A percentile compares a stretch with the other conserved stretches of the same genome.
phyloP scores from a whole-genome alignment of 2,888 invertebrate genomes.

The Biston stratarius region DNA sequence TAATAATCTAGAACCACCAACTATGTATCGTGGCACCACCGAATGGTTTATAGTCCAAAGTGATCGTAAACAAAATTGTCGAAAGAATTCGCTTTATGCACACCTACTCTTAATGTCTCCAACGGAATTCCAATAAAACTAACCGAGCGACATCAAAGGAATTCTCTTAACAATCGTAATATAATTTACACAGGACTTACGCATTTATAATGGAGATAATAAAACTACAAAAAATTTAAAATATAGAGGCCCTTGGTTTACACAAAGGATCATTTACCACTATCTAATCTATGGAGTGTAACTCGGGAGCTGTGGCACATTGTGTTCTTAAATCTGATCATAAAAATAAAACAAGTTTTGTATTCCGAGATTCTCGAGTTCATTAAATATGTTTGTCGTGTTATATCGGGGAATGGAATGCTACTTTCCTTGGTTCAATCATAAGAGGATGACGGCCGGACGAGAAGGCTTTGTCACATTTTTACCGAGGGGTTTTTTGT shows the following conservation, averaged over 20 bases:
- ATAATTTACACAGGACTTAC: slow-evolving; percentile 39
- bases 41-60: slow-evolving; percentile 25
- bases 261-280: slow-evolving; percentile 69
- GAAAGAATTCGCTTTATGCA: slow-evolving; percentile 31
- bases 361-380: slow-evolving; percentile 51
- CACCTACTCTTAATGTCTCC: slow-evolving; percentile 24
- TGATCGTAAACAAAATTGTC: slow-evolving; percentile 32
- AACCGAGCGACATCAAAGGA: slow-evolving; percentile 32
- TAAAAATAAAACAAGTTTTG: slow-evolving; percentile 68
- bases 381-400: slow-evolving; percentile 52
- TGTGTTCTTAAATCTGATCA: slow-evolving; percentile 68
- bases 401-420: slow-evolving; percentile 69
- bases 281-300: slow-evolving; percentile 71
- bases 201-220: slow-evolving; percentile 42
- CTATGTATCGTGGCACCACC: slow-evolving; percentile 24
- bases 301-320: slow-evolving; percentile 65
- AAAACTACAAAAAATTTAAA: slow-evolving; percentile 40
- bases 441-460: slow-evolving; percentile 68
- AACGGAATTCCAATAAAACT: slow-evolving; percentile 36
- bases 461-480: slow-evolving; percentile 62
- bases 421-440: slow-evolving; percentile 68
- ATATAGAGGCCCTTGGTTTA: slow-evolving; percentile 49
- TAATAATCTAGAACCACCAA: slow-evolving; percentile 35
- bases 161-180: slow-evolving; percentile 35
- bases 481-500: slow-evolving; percentile 54